Evolutionary conservation across 2,113 vertebrate genomes (phyloP).

Genomic region (Lates calcarifer): DNA sequence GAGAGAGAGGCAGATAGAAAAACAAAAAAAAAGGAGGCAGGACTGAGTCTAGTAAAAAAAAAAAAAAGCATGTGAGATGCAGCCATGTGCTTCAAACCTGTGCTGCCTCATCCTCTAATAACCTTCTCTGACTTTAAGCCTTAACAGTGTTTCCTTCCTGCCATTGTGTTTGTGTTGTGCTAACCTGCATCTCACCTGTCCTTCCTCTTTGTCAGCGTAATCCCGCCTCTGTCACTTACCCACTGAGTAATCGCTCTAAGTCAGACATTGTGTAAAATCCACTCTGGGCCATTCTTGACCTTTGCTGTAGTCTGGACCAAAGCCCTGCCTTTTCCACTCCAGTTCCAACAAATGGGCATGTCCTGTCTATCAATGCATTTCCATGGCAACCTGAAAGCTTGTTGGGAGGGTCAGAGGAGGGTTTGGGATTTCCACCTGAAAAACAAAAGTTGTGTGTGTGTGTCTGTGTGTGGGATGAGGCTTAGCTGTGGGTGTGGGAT

Average conservation of each 20-base stretch:
- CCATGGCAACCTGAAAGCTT: conserved; percentile 42
- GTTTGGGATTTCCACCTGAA: conserved; percentile 54
- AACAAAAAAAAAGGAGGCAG: conserved; percentile 17
- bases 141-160: conserved; percentile 51
- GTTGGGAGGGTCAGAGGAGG: conserved; percentile 12
- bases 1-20: conserved; percentile 36
- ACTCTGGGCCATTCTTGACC: conserved; percentile 45
- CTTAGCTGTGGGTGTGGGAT: conserved; percentile 54
- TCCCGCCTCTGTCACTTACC: conserved; percentile 41
- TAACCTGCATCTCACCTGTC: conserved; percentile 74
- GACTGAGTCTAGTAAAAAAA: conserved; percentile 24
- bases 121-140: conserved; percentile 15
- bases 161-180: conserved; percentile 51
- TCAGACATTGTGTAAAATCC: conserved; percentile 52
- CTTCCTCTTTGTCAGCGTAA: conserved; percentile 67
- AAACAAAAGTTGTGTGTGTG: conserved; percentile 53
- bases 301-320: conserved; percentile 42
- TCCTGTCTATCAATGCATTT: conserved; percentile 35
- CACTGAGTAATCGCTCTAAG: conserved; percentile 53
- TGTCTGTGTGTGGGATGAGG: conserved; percentile 41
- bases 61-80: conserved; percentile 36
- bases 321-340: conserved; percentile 37
- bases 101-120: conserved; percentile 20
- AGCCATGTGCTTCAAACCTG: conserved; percentile 27
- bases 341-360: conserved; percentile 16